Evolutionary conservation across 2,888 invertebrate genomes (phyloP).

Genomic region (Agonum fuliginosum): DNA sequence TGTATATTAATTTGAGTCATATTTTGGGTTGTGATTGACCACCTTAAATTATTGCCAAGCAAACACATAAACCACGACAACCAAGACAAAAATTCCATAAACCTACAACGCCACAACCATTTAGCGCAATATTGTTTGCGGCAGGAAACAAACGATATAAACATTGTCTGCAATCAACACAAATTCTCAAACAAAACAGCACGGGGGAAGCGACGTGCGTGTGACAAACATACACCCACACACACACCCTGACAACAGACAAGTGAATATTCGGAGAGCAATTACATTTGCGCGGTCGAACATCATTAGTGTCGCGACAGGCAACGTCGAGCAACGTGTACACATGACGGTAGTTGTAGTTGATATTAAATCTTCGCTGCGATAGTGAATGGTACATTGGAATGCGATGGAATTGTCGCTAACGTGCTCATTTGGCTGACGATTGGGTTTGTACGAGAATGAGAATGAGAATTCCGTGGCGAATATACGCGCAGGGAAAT

Average conservation of each 20-base stretch:
- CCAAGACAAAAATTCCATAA: too few species aligned
- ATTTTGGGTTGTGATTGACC: too few species aligned
- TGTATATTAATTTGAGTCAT: too few species aligned
- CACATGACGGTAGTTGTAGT: slow-evolving; percentile 16
- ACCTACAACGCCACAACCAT: background rate
- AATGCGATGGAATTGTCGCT: slow-evolving; percentile 9
- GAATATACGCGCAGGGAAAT: too few species aligned
- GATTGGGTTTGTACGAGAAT: slow-evolving; percentile 16
- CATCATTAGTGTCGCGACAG: slow-evolving; percentile 13
- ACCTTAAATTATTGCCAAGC: too few species aligned
- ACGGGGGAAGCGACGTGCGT: slow-evolving; percentile 6
- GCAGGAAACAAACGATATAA: slow-evolving; percentile 33
- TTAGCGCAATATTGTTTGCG: slow-evolving; percentile 19
- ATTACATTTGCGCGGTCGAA: slow-evolving; percentile 32
- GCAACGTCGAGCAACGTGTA: background rate
- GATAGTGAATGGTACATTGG: background rate
- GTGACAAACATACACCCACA: background rate
- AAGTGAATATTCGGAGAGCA: slow-evolving; percentile 15
- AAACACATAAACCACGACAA: too few species aligned
- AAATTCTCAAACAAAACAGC: slow-evolving; percentile 34
- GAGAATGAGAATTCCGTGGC: too few species aligned
- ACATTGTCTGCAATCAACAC: slow-evolving; percentile 33
- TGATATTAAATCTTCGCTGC: slow-evolving; percentile 34
- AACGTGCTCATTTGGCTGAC: slow-evolving; percentile 12
- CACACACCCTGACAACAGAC: background rate